Conservation (phyloP, 2,797 vertebrate species). For the Florisuga fusca region DNA sequence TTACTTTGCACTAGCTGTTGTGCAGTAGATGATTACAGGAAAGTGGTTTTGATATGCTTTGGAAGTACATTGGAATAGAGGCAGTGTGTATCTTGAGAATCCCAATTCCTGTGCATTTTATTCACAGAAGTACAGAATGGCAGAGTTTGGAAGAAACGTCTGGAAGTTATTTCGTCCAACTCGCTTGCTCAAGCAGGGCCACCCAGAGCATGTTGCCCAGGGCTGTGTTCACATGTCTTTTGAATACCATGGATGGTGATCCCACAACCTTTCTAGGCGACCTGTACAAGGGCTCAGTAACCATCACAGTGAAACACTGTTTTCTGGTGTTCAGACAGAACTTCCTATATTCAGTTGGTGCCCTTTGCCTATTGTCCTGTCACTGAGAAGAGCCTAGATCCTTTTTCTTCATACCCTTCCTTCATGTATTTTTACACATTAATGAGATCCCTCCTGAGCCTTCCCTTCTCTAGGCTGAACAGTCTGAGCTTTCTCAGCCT, state of each 20-base stretch:
- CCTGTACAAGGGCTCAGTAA: not conserved
- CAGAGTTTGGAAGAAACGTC: not conserved
- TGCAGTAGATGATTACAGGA: not conserved
- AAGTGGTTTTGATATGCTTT: not conserved
- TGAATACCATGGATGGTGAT: not conserved
- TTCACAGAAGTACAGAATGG: not conserved
- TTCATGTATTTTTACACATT: not conserved
- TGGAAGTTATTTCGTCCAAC: not conserved
- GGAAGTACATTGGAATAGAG: not conserved
- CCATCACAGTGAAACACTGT: not conserved
- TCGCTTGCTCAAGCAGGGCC: not conserved
- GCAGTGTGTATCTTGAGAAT: not conserved
- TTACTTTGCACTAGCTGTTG: not conserved
- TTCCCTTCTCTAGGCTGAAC: not conserved
- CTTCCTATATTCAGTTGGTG: not conserved
- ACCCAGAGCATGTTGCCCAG: rapidly evolving
- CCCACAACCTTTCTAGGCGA: not conserved
- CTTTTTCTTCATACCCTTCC: not conserved
- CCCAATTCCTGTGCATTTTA: not conserved
- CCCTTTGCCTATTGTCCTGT: not conserved
- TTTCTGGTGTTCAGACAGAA: not conserved
- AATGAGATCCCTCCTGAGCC: not conserved
- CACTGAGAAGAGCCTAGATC: not conserved
- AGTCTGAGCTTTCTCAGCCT: not conserved
- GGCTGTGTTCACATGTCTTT: not conserved